These are phyloP conservation scores for Platyrinchus mystaceus DNA, from an alignment of 2,797 vertebrate species.

Conservation along the genomic window DNA sequence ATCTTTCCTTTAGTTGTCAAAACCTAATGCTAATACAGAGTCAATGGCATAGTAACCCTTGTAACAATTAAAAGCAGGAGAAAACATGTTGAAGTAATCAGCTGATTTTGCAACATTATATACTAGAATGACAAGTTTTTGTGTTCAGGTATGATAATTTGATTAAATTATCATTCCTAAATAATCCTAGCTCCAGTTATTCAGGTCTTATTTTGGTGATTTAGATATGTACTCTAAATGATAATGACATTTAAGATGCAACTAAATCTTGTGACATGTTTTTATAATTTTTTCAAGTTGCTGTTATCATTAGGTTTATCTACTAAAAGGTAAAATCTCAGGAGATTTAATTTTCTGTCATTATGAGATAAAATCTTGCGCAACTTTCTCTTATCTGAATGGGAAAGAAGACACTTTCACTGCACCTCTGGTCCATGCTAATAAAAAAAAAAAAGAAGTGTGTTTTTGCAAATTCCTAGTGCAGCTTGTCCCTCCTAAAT, in stretches of 20 bases:
- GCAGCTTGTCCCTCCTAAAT: neutral
- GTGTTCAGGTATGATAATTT: neutral
- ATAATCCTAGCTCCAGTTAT: neutral
- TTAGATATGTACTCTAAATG: neutral
- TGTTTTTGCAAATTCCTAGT: neutral
- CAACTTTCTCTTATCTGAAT: neutral
- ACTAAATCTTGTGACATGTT: neutral
- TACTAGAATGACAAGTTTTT: neutral
- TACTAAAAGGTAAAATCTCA: neutral
- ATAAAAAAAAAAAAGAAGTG: neutral
- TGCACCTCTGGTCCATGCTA: fast-evolving
- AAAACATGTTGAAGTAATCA: neutral
- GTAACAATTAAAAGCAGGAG: neutral
- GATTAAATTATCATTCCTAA: neutral
- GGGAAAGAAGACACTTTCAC: neutral
- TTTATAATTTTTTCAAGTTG: neutral
- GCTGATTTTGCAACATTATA: neutral
- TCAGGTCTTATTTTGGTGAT: neutral
- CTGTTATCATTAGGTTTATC: neutral
- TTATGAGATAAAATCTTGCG: neutral
- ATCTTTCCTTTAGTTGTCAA: neutral
- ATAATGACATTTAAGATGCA: neutral
- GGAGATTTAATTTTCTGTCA: neutral
- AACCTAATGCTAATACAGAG: neutral
- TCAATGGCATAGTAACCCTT: neutral